Conservation (phyloP, 2,888 invertebrate genomes). For the Zygothrica quintamaculata region DNA sequence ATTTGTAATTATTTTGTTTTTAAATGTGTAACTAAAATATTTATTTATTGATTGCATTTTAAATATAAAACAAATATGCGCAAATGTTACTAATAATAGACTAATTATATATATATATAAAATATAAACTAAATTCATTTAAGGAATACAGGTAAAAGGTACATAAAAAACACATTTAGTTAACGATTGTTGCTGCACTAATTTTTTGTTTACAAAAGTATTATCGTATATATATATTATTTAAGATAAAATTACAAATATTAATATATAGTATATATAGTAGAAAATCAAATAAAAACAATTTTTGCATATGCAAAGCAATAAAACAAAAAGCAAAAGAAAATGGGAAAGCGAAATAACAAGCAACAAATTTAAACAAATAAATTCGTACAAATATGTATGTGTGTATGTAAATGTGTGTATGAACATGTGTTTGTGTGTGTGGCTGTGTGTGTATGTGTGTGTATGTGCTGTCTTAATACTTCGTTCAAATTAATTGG, state of each 20-base stretch:
- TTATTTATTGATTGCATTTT: constrained; percentile 63
- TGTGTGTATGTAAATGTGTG: neutral
- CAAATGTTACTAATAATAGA: constrained; percentile 47
- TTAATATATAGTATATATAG: constrained; percentile 41
- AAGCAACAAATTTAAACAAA: constrained; percentile 56
- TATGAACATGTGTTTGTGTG: neutral
- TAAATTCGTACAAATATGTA: constrained; percentile 59
- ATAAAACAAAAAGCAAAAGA: too few species aligned
- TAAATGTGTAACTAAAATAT: constrained; percentile 43
- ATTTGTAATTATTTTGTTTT: constrained; percentile 14
- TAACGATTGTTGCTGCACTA: constrained; percentile 38
- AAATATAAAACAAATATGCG: constrained; percentile 52
- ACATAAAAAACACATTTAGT: constrained; percentile 59
- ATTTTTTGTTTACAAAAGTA: constrained; percentile 16
- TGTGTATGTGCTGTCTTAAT: constrained; percentile 41
- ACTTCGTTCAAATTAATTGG: constrained; percentile 24
- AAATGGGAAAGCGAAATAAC: too few species aligned
- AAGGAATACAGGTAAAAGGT: constrained; percentile 53
- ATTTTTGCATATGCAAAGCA: constrained; percentile 10
- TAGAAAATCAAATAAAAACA: constrained; percentile 31
- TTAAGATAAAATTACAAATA: constrained; percentile 3
- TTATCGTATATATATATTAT: neutral
- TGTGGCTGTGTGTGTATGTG: constrained; percentile 27
- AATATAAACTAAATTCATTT: constrained; percentile 54
- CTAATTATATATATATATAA: constrained; percentile 49